Evolutionary conservation across 2,888 invertebrate species (phyloP).

Genomic region (Meta bourneti): DNA sequence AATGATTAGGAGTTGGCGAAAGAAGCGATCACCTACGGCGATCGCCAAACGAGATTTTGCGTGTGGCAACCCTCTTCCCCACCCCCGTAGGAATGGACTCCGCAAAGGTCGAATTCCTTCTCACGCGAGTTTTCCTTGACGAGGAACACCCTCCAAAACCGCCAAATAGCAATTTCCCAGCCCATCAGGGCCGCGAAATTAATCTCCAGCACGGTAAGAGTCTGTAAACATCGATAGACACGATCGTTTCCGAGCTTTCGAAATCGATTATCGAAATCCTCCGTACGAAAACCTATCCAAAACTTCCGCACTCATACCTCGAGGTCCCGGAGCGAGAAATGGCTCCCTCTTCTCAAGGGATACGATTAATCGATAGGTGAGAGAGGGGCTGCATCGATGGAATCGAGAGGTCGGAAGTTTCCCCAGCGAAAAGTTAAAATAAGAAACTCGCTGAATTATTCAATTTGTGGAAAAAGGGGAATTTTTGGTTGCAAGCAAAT

Average conservation of each 20-base stretch:
- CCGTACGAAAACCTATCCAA: conserved; percentile 1
- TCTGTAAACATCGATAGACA: background rate
- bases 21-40: too few relatives aligned
- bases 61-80: too few relatives aligned
- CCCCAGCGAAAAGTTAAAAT: conserved; percentile 30
- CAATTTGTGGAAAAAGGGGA: conserved; percentile 55
- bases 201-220: background rate
- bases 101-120: too few relatives aligned
- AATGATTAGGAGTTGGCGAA: too few relatives aligned
- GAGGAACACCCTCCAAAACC: background rate
- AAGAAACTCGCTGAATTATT: conserved; percentile 64
- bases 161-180: background rate
- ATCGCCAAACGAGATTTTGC: too few relatives aligned
- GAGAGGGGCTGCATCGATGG: conserved; percentile 1
- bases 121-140: background rate
- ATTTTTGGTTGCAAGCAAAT: conserved; percentile 56
- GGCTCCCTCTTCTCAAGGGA: conserved; percentile 14
- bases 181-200: background rate
- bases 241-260: background rate
- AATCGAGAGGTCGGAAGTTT: conserved; percentile 15
- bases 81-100: too few relatives aligned
- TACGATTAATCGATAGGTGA: conserved; percentile 9
- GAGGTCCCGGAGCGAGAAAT: conserved; percentile 5
- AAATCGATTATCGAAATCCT: conserved; percentile 26
- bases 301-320: conserved; percentile 20